phyloP scores from a whole-genome alignment of 2,797 vertebrate genomes.

The Hybognathus amarus region DNA sequence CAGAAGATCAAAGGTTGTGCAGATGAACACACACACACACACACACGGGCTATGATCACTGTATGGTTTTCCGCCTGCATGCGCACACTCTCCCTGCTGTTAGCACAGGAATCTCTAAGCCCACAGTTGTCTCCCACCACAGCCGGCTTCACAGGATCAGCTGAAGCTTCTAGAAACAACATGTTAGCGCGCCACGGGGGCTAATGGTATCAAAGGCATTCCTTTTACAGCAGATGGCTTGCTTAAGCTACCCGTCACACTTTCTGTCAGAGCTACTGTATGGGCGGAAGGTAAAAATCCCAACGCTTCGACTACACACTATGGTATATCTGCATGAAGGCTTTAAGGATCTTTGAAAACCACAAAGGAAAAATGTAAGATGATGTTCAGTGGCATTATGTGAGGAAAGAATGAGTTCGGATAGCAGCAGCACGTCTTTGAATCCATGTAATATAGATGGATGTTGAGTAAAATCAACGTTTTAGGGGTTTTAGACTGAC shows the following conservation, averaged over 20 bases:
- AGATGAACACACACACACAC: constrained; percentile 47
- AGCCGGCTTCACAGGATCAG: constrained; percentile 62
- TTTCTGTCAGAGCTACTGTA: constrained; percentile 58
- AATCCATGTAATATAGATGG: neutral
- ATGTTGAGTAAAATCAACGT: neutral
- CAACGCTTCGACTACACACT: neutral
- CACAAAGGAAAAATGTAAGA: constrained; percentile 11
- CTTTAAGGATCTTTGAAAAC: constrained; percentile 17
- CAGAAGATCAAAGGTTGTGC: constrained; percentile 53
- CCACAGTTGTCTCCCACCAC: constrained; percentile 62
- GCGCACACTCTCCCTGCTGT: constrained; percentile 57
- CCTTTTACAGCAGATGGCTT: constrained; percentile 72
- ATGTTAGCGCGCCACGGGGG: constrained; percentile 56
- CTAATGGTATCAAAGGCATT: constrained; percentile 76
- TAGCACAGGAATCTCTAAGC: constrained; percentile 66
- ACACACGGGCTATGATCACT: constrained; percentile 51
- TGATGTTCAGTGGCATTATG: constrained; percentile 6
- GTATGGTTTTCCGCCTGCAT: constrained; percentile 53
- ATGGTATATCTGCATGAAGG: neutral
- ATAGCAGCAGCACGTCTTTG: neutral
- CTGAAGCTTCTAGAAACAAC: constrained; percentile 63
- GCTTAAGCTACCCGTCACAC: constrained; percentile 74
- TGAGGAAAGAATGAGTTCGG: neutral
- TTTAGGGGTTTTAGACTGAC: neutral
- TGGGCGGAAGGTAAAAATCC: constrained; percentile 35